These are phyloP conservation scores for Shargacucullia verbasci DNA, from an alignment of 2,888 invertebrate genomes.

Conservation along the genomic window DNA sequence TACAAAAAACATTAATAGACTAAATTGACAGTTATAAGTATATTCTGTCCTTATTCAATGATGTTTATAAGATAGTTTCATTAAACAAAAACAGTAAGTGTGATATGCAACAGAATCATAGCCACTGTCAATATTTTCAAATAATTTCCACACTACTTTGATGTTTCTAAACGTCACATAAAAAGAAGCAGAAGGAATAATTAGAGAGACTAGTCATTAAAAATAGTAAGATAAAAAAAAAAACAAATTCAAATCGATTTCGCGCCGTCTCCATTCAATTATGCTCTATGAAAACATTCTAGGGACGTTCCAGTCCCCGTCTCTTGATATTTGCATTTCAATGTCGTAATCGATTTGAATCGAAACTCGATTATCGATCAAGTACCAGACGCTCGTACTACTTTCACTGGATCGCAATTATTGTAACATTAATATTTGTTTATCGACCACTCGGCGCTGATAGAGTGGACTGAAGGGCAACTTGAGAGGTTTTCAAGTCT, in stretches of 20 bases:
- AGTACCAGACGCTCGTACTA: slow-evolving; percentile 50
- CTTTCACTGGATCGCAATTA: slow-evolving; percentile 51
- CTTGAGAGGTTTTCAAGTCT: slow-evolving; percentile 13
- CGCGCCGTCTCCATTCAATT: slow-evolving; percentile 30
- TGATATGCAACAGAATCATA: no score
- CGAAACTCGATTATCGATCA: slow-evolving; percentile 56
- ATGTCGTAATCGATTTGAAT: slow-evolving; percentile 59
- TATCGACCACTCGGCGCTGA: slow-evolving; percentile 27
- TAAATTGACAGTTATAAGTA: no score
- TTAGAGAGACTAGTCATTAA: not conserved
- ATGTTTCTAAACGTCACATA: no score
- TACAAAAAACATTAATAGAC: no score
- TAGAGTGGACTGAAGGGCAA: slow-evolving; percentile 16
- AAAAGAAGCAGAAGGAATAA: no score
- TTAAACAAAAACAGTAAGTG: no score
- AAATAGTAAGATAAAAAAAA: slow-evolving; percentile 24
- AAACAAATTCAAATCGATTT: slow-evolving; percentile 24
- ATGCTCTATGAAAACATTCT: slow-evolving; percentile 57
- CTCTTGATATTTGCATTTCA: slow-evolving; percentile 63
- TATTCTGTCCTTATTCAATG: no score
- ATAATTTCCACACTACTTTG: no score
- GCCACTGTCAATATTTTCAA: no score
- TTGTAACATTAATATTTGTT: slow-evolving; percentile 49
- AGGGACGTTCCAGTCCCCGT: slow-evolving; percentile 43
- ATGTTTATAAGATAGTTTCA: no score